Evolutionary conservation across 2,797 vertebrate species (phyloP).

Genomic region (Lithobates sylvaticus): DNA sequence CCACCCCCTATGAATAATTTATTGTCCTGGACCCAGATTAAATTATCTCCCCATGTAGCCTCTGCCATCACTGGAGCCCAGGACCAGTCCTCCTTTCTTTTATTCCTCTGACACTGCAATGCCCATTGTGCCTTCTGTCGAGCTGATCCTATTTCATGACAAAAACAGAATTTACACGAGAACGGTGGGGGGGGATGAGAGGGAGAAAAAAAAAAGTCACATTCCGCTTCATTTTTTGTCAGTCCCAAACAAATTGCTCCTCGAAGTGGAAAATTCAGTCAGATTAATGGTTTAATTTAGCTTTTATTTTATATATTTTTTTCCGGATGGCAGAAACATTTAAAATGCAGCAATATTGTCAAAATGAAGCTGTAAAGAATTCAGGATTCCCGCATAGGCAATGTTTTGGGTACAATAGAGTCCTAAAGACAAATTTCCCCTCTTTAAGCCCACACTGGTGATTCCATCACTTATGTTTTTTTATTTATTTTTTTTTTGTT

Average conservation of each 20-base stretch:
- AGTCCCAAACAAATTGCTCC: constrained; percentile 77
- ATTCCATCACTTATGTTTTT: constrained; percentile 3
- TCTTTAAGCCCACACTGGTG: constrained; percentile 8
- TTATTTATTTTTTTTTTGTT: neutral
- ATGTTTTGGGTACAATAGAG: constrained; percentile 58
- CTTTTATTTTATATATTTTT: constrained; percentile 69
- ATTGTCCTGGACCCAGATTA: constrained; percentile 81
- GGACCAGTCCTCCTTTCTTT: constrained; percentile 73
- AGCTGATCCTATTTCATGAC: constrained; percentile 68
- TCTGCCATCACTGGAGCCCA: constrained; percentile 73
- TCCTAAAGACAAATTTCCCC: constrained; percentile 50
- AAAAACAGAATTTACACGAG: constrained; percentile 69
- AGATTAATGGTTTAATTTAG: constrained; percentile 78
- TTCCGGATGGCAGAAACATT: constrained; percentile 66
- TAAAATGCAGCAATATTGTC: constrained; percentile 64
- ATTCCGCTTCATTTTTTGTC: constrained; percentile 77
- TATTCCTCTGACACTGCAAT: constrained; percentile 72
- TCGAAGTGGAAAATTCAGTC: constrained; percentile 75
- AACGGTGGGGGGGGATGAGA: constrained; percentile 18
- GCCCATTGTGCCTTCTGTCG: constrained; percentile 40
- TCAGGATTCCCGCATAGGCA: constrained; percentile 53
- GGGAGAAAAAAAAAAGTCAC: constrained; percentile 58
- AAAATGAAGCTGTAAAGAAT: constrained; percentile 65
- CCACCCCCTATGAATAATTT: constrained; percentile 82
- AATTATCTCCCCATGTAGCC: constrained; percentile 82